These are phyloP conservation scores for Sphyrna mokarran DNA, from an alignment of 2,113 vertebrate genomes.

Conservation along the genomic window DNA sequence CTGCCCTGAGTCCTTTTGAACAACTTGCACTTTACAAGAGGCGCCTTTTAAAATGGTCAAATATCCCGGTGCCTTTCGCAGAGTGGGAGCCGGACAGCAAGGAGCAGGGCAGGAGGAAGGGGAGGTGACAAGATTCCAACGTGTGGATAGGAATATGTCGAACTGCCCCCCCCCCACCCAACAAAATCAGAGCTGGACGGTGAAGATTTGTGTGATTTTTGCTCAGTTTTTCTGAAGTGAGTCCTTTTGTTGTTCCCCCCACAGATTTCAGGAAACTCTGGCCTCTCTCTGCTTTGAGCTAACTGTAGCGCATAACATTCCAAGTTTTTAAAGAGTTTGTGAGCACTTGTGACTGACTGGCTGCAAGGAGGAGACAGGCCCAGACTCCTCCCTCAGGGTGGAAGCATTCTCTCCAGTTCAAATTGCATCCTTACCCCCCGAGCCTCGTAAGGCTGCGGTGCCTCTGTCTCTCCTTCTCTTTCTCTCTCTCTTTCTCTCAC, in stretches of 20 bases:
- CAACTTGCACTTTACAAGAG: neutral
- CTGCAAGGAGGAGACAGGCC: neutral
- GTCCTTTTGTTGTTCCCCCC: neutral
- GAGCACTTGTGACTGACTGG: neutral
- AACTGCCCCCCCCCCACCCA: neutral
- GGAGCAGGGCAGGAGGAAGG: neutral
- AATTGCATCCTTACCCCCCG: neutral
- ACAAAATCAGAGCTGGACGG: neutral
- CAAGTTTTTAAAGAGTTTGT: neutral
- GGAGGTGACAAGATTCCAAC: neutral
- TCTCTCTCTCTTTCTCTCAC: neutral
- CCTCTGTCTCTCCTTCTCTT: neutral
- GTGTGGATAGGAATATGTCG: neutral
- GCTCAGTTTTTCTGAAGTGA: neutral
- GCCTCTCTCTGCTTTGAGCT: neutral
- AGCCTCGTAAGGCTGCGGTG: neutral
- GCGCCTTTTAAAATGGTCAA: neutral
- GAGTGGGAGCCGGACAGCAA: neutral
- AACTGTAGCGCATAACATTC: neutral
- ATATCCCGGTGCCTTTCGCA: neutral
- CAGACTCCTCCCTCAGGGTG: neutral
- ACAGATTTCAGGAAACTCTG: neutral
- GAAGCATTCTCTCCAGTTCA: slow-evolving; percentile 26
- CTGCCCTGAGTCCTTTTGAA: neutral
- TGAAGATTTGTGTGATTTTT: neutral